Conservation (phyloP, 2,113 vertebrate genomes). For the Gambusia affinis region DNA sequence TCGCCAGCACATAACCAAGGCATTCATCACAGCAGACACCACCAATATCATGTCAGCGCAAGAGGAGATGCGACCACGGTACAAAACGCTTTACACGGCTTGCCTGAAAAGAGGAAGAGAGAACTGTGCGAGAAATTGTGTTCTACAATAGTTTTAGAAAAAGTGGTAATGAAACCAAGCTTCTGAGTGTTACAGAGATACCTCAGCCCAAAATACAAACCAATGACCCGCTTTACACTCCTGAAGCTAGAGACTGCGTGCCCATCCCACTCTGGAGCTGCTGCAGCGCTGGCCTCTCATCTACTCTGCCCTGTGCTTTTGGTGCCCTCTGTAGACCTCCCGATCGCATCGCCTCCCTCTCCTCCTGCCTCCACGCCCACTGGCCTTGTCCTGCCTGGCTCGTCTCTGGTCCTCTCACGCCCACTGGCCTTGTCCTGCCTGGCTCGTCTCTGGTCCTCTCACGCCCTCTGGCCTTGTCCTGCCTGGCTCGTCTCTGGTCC, state of each 20-base stretch:
- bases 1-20: conserved; percentile 75
- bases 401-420: conserved; percentile 31
- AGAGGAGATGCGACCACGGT: conserved; percentile 59
- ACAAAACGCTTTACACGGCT: conserved; percentile 73
- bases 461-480: conserved; percentile 10
- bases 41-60: conserved; percentile 72
- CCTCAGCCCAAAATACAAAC: conserved; percentile 84
- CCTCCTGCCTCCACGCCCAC: conserved; percentile 59
- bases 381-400: conserved; percentile 60
- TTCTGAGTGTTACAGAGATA: conserved; percentile 66
- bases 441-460: conserved; percentile 52
- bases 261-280: conserved; percentile 64
- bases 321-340: conserved; percentile 67
- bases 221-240: conserved; percentile 61
- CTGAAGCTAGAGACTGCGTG: conserved; percentile 63
- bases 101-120: conserved; percentile 84
- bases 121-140: conserved; percentile 79
- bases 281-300: conserved; percentile 56
- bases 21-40: conserved; percentile 76
- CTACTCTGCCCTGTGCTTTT: conserved; percentile 69
- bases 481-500: conserved; percentile 40
- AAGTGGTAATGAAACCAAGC: conserved; percentile 2
- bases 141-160: conserved; percentile 49
- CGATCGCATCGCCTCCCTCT: conserved; percentile 47
- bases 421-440: conserved; percentile 65